Evolutionary conservation across 2,797 vertebrate genomes (phyloP), one percentile per base, ranked within the genome.

Genomic region (Aplochiton taeniatus): DNA sequence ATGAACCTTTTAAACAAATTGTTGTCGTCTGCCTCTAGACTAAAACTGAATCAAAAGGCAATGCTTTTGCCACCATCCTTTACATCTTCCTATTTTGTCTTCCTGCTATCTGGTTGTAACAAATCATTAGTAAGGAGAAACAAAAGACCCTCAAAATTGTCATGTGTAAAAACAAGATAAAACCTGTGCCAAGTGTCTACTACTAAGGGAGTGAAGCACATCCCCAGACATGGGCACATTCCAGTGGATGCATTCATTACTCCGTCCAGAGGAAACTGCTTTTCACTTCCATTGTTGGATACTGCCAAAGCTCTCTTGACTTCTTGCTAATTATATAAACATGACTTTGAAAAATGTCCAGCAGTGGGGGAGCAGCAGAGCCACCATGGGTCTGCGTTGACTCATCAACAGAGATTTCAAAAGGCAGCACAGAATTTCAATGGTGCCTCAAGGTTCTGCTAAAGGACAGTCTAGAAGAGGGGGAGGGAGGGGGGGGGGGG

Each of bases 401-500:
- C 87, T 92, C 89, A 90, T 91, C 90, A 88, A 90, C 90, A 83
- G 86, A 85, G 87, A 89, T 91, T 91, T 92, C 87, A 88, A 89
- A 90, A 91, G 87, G 82, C 81, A 83, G 85, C 72, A 83, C 82
- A 79, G 87, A 92, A 92, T 93, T 91, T 89, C 82, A 92, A 91
- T 89, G 80, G 87, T 74, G 85, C 80, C 81, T 90, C 88, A 89
- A 92, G 88, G 90, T 91, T 90, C 80, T 74, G 80, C 69, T 85
- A 89, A 92, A 91, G 89, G 90, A 92, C 88, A 85, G 76, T 72
- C 75, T 72, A 61, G 58, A 8, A 65, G 72, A 75, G 70, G 76
- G 42, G 53, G 60, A 73, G 58, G 60, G 41, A 53, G 68, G 46
- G 20, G 65, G 46, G 63, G 65, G 58, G 48, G 8, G 48, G 16